These are phyloP conservation scores for Pecten maximus DNA, from an alignment of 2,888 invertebrate genomes.

Conservation along the genomic window DNA sequence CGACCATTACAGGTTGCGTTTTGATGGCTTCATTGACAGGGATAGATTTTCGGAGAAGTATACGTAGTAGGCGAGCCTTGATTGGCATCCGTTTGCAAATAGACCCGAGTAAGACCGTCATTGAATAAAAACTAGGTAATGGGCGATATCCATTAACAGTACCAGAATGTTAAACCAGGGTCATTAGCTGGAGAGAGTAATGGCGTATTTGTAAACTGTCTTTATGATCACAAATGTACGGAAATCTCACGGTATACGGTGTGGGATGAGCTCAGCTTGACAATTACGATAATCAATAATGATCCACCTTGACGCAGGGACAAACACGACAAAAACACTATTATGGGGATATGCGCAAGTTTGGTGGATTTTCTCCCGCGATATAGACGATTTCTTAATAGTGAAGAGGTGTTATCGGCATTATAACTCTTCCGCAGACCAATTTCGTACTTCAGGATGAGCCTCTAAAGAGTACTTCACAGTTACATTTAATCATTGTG, in stretches of 20 bases:
- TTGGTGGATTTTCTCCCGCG: not conserved
- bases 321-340: not conserved
- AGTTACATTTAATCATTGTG: not conserved
- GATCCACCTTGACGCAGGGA: not conserved
- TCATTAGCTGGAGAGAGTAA: not conserved
- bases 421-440: not conserved
- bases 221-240: not conserved
- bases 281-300: conserved; percentile 18
- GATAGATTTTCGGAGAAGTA: not conserved
- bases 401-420: not conserved
- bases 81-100: conserved; percentile 23
- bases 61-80: not conserved
- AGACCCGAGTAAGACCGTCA: not conserved
- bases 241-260: not conserved
- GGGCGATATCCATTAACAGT: not conserved
- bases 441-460: not conserved
- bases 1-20: not conserved
- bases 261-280: not conserved
- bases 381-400: not conserved
- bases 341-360: not conserved
- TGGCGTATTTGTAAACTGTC: not conserved
- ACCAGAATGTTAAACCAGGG: not conserved
- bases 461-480: not conserved
- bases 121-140: not conserved
- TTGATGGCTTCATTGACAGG: conserved; percentile 6